Evolutionary conservation across 2,888 invertebrate species (phyloP).

Genomic region (Uropetala carovei): DNA sequence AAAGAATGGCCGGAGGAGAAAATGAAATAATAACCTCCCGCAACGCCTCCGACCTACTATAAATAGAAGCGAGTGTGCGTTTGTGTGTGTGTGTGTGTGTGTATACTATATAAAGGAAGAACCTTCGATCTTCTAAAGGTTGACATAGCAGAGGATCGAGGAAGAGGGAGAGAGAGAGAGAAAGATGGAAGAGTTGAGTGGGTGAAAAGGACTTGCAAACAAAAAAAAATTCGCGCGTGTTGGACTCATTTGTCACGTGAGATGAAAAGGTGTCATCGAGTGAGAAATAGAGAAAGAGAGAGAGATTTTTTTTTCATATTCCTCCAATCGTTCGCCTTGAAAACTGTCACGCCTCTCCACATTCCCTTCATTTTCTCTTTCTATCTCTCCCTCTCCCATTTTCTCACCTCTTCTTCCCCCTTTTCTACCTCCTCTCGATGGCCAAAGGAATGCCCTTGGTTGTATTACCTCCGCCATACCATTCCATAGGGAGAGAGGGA

Average conservation of each 20-base stretch:
- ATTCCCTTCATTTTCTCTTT: not conserved
- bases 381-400: not conserved
- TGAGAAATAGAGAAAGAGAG: not conserved
- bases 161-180: not conserved
- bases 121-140: not conserved
- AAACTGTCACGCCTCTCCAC: not conserved
- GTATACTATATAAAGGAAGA: too few relatives aligned
- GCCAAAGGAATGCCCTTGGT: slow-evolving; percentile 11
- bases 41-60: not conserved
- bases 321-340: not conserved
- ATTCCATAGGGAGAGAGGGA: not conserved
- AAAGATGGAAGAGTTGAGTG: not conserved
- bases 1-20: not conserved
- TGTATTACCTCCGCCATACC: not conserved
- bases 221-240: slow-evolving; percentile 29
- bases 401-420: not conserved
- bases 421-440: not conserved
- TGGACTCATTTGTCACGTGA: slow-evolving; percentile 59
- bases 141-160: not conserved
- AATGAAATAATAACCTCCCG: slow-evolving; percentile 3
- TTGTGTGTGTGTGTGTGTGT: too few relatives aligned
- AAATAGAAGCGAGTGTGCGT: not conserved
- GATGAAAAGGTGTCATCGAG: slow-evolving; percentile 44
- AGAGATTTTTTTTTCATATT: not conserved
- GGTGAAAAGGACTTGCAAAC: not conserved